Percentiles rank a stretch among this genome's conserved stretches.
phyloP scores from a whole-genome alignment of 2,888 invertebrate species.

The Parthenolecanium corni region DNA sequence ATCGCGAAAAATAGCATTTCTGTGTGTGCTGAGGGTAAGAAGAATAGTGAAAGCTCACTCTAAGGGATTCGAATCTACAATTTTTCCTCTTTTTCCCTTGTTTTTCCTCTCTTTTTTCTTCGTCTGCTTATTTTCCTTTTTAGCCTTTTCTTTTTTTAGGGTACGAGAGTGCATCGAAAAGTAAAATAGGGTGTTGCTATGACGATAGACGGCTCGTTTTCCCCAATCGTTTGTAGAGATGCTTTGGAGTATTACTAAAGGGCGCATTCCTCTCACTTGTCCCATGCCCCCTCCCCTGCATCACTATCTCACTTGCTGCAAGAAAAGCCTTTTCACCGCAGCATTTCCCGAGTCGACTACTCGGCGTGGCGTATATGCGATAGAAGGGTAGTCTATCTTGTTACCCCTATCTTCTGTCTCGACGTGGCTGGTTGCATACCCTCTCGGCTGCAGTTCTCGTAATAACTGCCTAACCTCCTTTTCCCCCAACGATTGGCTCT shows the following conservation, averaged over 20 bases:
- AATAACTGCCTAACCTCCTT: constrained; percentile 19
- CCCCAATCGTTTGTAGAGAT: neutral
- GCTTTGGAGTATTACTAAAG: constrained; percentile 17
- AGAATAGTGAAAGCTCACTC: neutral
- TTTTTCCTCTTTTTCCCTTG: neutral
- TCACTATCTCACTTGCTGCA: neutral
- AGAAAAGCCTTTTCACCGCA: neutral
- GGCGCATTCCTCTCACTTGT: neutral
- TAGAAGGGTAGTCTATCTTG: constrained; percentile 24
- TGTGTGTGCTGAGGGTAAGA: too few relatives aligned
- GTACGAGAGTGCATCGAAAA: constrained; percentile 18
- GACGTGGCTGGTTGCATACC: constrained; percentile 20
- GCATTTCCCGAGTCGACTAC: constrained; percentile 18
- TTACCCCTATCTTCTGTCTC: constrained; percentile 23
- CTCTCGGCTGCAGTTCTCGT: constrained; percentile 22
- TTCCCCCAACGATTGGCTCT: neutral
- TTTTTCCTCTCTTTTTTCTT: neutral
- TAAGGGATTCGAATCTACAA: constrained; percentile 6
- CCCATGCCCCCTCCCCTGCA: too few relatives aligned
- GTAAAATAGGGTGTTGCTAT: constrained; percentile 27
- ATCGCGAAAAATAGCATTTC: too few relatives aligned
- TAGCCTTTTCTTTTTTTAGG: constrained; percentile 1
- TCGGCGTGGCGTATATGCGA: constrained; percentile 11
- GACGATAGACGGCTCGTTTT: constrained; percentile 27
- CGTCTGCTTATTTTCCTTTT: neutral